Conservation (phyloP, 2,113 vertebrate species). For the Centrocercus urophasianus region DNA sequence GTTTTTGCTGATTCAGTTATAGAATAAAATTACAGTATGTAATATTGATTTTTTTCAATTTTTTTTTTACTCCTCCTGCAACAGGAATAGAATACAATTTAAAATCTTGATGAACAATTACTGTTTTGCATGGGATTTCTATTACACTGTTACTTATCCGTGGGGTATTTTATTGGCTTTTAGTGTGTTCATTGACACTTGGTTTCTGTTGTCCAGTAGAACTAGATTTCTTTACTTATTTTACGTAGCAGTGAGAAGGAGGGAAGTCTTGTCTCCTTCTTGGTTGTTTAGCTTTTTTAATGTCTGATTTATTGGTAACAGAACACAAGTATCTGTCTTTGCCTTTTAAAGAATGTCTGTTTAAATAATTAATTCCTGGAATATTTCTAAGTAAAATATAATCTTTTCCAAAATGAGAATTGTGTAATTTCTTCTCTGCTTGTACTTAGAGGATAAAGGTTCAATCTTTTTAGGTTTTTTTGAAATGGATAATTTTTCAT, state of each 20-base stretch:
- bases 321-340: not conserved
- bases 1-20: not conserved
- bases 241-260: not conserved
- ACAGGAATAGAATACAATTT: not conserved
- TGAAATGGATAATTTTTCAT: not conserved
- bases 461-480: not conserved
- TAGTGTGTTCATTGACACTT: not conserved
- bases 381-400: not conserved
- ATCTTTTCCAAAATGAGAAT: not conserved
- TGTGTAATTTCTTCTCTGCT: not conserved
- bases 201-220: not conserved
- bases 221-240: not conserved
- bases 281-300: not conserved
- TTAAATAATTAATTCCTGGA: not conserved
- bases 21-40: not conserved
- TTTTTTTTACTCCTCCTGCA: too few relatives aligned
- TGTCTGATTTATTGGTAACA: not conserved
- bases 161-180: not conserved
- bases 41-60: not conserved
- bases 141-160: not conserved
- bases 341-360: not conserved
- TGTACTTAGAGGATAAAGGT: not conserved
- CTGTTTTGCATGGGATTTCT: not conserved
- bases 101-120: not conserved
- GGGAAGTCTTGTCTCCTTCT: not conserved